These are phyloP conservation scores for Chouioia cunea DNA, from an alignment of 2,888 invertebrate genomes.

Conservation along the genomic window DNA sequence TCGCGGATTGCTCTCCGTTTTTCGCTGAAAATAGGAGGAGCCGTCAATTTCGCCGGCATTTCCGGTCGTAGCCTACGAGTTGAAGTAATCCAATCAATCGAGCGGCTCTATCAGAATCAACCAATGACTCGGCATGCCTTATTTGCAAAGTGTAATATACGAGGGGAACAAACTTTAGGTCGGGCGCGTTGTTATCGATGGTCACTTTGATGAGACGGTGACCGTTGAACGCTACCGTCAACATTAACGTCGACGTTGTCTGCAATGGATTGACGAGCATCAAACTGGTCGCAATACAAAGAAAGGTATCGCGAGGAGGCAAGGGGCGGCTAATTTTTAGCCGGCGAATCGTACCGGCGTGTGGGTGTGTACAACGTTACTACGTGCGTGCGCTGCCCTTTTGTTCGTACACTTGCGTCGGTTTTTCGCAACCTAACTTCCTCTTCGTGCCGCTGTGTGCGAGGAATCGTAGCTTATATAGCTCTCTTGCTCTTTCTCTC, in stretches of 20 bases:
- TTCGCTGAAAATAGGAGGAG: not conserved
- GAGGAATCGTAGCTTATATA: no score
- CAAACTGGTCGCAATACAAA: not conserved
- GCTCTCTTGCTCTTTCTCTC: slow-evolving; percentile 20
- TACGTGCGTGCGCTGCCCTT: no score
- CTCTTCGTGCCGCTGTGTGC: slow-evolving; percentile 17
- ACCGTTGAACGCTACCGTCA: no score
- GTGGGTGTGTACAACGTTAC: no score
- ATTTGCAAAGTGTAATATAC: slow-evolving; percentile 21
- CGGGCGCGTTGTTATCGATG: no score
- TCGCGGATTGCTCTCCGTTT: no score
- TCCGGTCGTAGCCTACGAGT: slow-evolving; percentile 8
- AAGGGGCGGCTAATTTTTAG: not conserved
- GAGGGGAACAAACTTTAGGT: not conserved
- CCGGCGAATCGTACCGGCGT: slow-evolving; percentile 21
- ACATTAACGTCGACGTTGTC: no score
- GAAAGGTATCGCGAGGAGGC: not conserved
- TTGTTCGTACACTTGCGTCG: not conserved
- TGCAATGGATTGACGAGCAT: not conserved
- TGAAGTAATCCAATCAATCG: slow-evolving; percentile 3
- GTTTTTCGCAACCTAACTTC: not conserved
- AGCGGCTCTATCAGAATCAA: not conserved
- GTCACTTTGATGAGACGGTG: not conserved
- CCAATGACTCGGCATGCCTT: not conserved
- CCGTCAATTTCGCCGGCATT: slow-evolving; percentile 6